Evolutionary conservation across 2,113 vertebrate species (phyloP), one percentile per base, ranked within the genome.

Genomic region (Sceloporus tristichus): DNA sequence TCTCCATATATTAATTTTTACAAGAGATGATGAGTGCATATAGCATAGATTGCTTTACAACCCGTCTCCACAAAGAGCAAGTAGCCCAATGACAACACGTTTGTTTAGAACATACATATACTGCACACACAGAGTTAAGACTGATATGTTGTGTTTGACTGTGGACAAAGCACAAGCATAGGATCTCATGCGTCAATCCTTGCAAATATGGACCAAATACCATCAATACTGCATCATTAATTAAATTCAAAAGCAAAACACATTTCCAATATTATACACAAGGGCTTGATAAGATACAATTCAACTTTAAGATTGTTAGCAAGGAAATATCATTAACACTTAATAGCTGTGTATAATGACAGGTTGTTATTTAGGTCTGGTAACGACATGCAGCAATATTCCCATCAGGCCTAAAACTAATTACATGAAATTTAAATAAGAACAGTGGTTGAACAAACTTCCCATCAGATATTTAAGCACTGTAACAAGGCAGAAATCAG

Each of bases 391-490:
- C 3, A 54, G 59, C 16, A 83, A 23, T 82, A 88, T 66, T 87
- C 70, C 70, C 79, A 65, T 48, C 27, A 68, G 80, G 13, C 27
- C 48, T 76, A 16, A 68, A 62, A 66, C 40, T 68, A 88, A 88
- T 83, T 88, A 83, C n/a, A 83, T 83, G 21, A 66, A 25, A 88
- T 76, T 14, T 88, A 88, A 76, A 13, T 40, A 27, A 66, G 56
- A 83, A 77, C 73, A 83, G 86, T 25, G 8, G 29, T 65, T 88
- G 73, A 83, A 77, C 29, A 38, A 83, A 42, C 38, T 87, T 56
- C 82, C 19, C 19, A 56, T 40, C 79, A 59, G 66, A 79, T 56
- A 65, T 80, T 82, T 79, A 48, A 79, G 27, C 11, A 42, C 54
- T 66, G 54, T 87, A 83, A 54, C 27, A 77, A 68, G 29, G 42